Conservation (phyloP, 1,140 invertebrate genomes). For the Drosophila gunungcola region DNA sequence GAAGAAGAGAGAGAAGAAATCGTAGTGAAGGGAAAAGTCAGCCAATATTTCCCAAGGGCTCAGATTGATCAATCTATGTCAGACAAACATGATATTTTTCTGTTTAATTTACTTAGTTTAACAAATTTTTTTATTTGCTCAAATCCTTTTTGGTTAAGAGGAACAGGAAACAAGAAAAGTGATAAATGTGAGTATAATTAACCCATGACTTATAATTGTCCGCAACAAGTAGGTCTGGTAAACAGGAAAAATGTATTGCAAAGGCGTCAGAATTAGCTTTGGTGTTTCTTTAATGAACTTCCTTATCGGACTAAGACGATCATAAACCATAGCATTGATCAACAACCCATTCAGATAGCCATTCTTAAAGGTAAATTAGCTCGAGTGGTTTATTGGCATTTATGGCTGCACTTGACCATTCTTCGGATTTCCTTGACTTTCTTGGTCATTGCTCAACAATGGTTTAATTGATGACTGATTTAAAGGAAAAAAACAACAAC, state of each 20-base stretch:
- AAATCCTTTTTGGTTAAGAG: too few relatives aligned
- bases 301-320: conserved; percentile 9
- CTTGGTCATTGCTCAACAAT: background rate
- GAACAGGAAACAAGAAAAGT: too few relatives aligned
- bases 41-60: too few relatives aligned
- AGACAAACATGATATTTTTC: too few relatives aligned
- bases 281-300: conserved; percentile 28
- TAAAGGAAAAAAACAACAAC: too few relatives aligned
- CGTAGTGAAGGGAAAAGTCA: too few relatives aligned
- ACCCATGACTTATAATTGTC: background rate
- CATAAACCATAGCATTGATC: conserved; percentile 24
- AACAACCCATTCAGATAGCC: background rate
- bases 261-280: conserved; percentile 11
- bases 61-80: too few relatives aligned
- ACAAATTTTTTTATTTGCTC: too few relatives aligned
- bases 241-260: background rate
- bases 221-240: too few relatives aligned
- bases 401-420: conserved; percentile 16
- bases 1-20: background rate
- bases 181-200: too few relatives aligned
- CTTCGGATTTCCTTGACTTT: background rate
- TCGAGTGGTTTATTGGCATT: conserved; percentile 20
- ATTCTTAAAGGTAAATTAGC: conserved; percentile 13
- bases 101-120: too few relatives aligned
- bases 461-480: background rate